Conservation (phyloP, 2,888 invertebrate genomes). For the Leptopilina syphax region DNA sequence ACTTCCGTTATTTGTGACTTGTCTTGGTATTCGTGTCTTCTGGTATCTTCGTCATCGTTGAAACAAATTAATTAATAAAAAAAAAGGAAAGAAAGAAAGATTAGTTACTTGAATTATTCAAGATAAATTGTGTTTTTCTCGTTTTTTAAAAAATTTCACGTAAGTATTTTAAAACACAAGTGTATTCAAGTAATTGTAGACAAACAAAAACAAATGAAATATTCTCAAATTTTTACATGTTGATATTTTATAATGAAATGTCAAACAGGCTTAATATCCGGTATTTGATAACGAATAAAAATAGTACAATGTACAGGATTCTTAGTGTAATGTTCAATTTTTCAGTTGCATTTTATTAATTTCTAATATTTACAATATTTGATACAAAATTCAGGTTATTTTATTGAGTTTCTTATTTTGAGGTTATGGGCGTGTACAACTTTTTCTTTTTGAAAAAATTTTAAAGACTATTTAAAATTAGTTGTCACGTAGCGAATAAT, state of each 20-base stretch:
- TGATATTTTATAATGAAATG: conserved; percentile 16
- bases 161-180: conserved; percentile 6
- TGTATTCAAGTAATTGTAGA: not conserved
- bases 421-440: conserved; percentile 67
- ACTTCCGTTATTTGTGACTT: conserved; percentile 30
- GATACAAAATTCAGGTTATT: not conserved
- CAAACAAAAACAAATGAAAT: not conserved
- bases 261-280: conserved; percentile 22
- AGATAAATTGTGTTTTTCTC: conserved; percentile 7
- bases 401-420: conserved; percentile 41
- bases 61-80: conserved; percentile 26
- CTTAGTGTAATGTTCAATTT: too few species aligned
- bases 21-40: conserved; percentile 32
- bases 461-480: conserved; percentile 30
- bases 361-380: too few species aligned
- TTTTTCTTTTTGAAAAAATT: conserved; percentile 20
- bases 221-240: conserved; percentile 1
- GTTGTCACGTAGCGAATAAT: not conserved
- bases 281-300: conserved; percentile 20
- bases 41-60: conserved; percentile 46
- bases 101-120: not conserved
- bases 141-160: not conserved
- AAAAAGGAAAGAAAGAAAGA: not conserved
- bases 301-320: not conserved
- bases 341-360: too few species aligned